These are phyloP conservation scores for Eumacrocentrus americanus DNA, from an alignment of 2,888 invertebrate genomes.

Conservation along the genomic window DNA sequence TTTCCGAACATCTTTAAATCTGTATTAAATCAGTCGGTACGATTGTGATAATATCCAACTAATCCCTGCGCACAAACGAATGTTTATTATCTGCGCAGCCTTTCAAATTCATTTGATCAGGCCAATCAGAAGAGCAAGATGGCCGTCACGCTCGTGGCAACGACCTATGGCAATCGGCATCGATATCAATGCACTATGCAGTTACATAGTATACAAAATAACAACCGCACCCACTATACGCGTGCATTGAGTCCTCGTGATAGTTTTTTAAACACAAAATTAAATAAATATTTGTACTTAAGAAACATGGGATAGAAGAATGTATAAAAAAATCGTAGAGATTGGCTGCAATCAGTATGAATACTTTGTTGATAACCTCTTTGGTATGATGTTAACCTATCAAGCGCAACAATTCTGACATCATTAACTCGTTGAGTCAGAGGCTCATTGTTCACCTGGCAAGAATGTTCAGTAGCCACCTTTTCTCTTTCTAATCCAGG, in stretches of 20 bases:
- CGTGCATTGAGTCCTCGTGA: constrained; percentile 19
- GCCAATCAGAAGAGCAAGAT: neutral
- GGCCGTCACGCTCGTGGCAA: neutral
- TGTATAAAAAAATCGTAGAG: neutral
- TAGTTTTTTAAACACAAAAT: neutral
- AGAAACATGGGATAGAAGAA: too few species aligned
- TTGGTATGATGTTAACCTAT: constrained; percentile 4
- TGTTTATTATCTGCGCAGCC: too few species aligned
- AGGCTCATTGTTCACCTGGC: constrained; percentile 25
- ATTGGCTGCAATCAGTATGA: neutral
- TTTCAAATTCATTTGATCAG: neutral
- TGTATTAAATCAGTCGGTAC: too few species aligned
- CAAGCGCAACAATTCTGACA: constrained; percentile 20
- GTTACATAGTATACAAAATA: constrained; percentile 24
- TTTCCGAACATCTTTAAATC: too few species aligned
- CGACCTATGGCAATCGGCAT: constrained; percentile 13
- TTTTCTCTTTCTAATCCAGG: neutral
- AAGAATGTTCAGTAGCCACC: constrained; percentile 26
- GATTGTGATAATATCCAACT: too few species aligned
- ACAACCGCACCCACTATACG: constrained; percentile 32
- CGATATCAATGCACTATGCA: constrained; percentile 1
- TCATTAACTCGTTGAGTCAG: constrained; percentile 26
- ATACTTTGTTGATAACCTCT: neutral
- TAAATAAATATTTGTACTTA: too few species aligned
- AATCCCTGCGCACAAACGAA: too few species aligned